Percentiles rank a stretch among this genome's conserved stretches.
phyloP scores from a whole-genome alignment of 2,888 invertebrate species.

The Hyalella azteca region DNA sequence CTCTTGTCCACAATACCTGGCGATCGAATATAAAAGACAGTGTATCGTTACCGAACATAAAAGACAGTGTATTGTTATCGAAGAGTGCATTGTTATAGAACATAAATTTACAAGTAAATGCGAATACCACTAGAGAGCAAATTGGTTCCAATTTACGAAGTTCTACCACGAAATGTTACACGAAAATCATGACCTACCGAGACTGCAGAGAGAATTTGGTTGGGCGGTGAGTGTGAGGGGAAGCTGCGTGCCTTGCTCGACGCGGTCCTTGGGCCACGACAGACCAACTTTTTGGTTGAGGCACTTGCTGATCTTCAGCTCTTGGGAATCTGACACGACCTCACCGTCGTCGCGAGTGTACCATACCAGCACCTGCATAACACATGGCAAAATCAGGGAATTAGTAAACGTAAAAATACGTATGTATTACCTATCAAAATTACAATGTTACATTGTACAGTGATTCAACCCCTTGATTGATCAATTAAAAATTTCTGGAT shows the following conservation, averaged over 20 bases:
- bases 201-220: conserved; percentile 49
- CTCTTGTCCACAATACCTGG: conserved; percentile 52
- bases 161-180: neutral
- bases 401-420: too few species aligned
- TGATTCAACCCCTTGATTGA: too few species aligned
- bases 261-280: conserved; percentile 41
- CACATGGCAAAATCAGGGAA: too few species aligned
- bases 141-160: neutral
- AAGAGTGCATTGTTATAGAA: neutral
- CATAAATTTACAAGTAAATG: neutral
- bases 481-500: too few species aligned
- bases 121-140: neutral
- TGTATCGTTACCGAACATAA: neutral
- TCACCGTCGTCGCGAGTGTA: conserved; percentile 68
- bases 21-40: neutral
- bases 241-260: conserved; percentile 43
- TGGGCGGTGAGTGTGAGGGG: conserved; percentile 43
- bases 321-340: conserved; percentile 65
- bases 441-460: too few species aligned
- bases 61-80: neutral
- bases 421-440: too few species aligned
- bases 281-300: conserved; percentile 68
- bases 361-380: conserved; percentile 65
- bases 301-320: conserved; percentile 67
- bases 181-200: conserved; percentile 40